These are phyloP conservation scores for Thereva nobilitata DNA, from an alignment of 2,888 invertebrate species.

Conservation along the genomic window DNA sequence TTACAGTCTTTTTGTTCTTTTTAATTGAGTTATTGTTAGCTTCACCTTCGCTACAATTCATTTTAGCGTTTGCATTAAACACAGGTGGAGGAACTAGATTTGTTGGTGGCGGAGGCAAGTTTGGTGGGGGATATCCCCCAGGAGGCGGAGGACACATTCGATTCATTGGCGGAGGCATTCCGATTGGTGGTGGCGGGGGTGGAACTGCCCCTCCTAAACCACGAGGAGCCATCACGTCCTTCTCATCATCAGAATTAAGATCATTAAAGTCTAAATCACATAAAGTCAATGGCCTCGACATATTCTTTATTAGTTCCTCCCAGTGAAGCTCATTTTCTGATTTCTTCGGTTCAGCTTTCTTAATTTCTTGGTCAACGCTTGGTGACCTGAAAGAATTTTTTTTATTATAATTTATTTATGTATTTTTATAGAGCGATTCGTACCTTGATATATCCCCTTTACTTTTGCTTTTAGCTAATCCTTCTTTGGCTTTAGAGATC, in stretches of 20 bases:
- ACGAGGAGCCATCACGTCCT: constrained; percentile 72
- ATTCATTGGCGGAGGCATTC: constrained; percentile 62
- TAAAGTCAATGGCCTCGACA: constrained; percentile 76
- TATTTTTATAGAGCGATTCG: constrained; percentile 36
- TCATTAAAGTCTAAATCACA: constrained; percentile 98
- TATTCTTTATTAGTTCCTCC: constrained; percentile 84
- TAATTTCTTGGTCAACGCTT: constrained; percentile 73
- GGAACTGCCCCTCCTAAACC: constrained; percentile 70
- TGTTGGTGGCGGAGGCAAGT: constrained; percentile 59
- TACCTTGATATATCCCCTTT: constrained; percentile 65
- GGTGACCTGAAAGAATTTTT: constrained; percentile 62
- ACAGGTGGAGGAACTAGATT: constrained; percentile 61
- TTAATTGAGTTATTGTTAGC: constrained; percentile 60
- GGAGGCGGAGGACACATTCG: constrained; percentile 57
- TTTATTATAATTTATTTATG: background rate
- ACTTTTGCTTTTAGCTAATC: constrained; percentile 83
- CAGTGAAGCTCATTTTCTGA: constrained; percentile 94
- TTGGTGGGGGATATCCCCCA: constrained; percentile 51
- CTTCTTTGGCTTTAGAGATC: constrained; percentile 92
- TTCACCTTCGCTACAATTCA: constrained; percentile 52
- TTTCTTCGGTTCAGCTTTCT: constrained; percentile 76
- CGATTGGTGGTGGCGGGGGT: constrained; percentile 79
- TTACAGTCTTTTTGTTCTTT: constrained; percentile 92
- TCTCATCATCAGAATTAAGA: constrained; percentile 84
- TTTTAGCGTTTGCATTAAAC: constrained; percentile 47